Base-by-base conservation (phyloP, 2,888 invertebrate genomes). In the Prosapia bicincta region DNA sequence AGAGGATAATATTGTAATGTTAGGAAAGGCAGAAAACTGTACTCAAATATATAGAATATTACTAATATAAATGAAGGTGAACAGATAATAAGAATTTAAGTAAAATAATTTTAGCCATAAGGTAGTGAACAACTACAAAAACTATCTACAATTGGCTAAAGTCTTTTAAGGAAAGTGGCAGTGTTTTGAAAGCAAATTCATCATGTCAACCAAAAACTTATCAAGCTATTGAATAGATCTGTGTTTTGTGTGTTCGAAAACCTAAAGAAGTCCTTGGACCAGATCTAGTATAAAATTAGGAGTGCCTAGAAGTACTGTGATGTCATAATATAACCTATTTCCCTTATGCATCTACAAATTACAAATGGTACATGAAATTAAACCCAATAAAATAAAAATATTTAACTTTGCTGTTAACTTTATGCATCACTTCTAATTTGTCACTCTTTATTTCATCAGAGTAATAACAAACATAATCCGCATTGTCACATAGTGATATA, bases 211-310 rank as follows among this genome's bases (percentile, higher is more conserved):
- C 38, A 15, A 38, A 15, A 38, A 38, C 38, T 38, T 38, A 9
- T 38, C 2, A 38, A 38, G 38, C 38, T 38, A 38, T 74, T 75
- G 71, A 75, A 71, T 10, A 65, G 24, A 71, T 71, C 13, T 20
- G 65, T 26, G 70, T 30, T 70, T 75, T 71, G 43, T 67, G 68
- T 28, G 24, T 71, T 71, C 70, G 70, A 69, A 75, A 71, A n/a
- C 70, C 71, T 66, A 26, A 68, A 26, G 38, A 71, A 69, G 69
- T 69, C 70, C 24, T 23, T 69, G 69, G 43, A n/a, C 26, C 66
- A 26, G 65, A 26, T 70, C 24, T 25, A 74, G 74, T 28, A 32
- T 74, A 54, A 54, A 70, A 70, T 70, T 74, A 43, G 30, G 54
- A 26, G 69, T 68, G 26, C 69, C 69, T 26, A 68, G 28, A 69